These are phyloP conservation scores for Drosophila algonquin DNA, from an alignment of 2,888 invertebrate genomes.

Conservation along the genomic window DNA sequence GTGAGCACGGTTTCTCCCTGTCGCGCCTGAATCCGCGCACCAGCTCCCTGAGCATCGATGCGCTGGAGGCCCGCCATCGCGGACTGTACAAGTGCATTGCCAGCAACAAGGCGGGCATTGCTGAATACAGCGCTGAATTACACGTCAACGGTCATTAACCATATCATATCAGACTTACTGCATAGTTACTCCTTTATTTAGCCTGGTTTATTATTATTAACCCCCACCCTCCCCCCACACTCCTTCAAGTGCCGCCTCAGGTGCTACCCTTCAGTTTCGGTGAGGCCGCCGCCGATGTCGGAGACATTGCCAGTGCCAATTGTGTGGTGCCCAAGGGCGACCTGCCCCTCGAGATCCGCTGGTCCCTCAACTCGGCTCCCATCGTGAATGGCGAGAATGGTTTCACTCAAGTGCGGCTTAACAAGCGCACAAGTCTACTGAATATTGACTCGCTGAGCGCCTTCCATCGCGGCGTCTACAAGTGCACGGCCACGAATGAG, in stretches of 20 bases:
- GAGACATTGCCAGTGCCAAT: constrained; percentile 89
- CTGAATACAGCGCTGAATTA: constrained; percentile 87
- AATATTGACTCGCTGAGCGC: constrained; percentile 87
- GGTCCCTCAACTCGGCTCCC: constrained; percentile 86
- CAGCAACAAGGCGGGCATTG: constrained; percentile 88
- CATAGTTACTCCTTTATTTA: constrained; percentile 33
- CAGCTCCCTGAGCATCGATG: constrained; percentile 85
- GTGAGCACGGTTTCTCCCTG: constrained; percentile 84
- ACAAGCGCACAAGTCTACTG: constrained; percentile 83
- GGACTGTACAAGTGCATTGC: constrained; percentile 91
- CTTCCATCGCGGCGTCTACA: constrained; percentile 90
- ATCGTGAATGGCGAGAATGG: constrained; percentile 84
- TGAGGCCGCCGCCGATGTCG: constrained; percentile 86
- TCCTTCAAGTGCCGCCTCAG: constrained; percentile 82
- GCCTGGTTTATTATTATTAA: constrained; percentile 42
- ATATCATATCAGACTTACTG: constrained; percentile 12
- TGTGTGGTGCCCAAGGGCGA: constrained; percentile 91
- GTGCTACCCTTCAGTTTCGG: constrained; percentile 84
- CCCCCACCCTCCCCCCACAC: constrained; percentile 18
- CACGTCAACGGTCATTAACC: constrained; percentile 85
- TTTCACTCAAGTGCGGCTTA: constrained; percentile 82
- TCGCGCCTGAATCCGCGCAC: constrained; percentile 82
- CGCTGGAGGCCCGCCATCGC: constrained; percentile 88
- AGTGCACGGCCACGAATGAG: constrained; percentile 89
- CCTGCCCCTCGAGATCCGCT: constrained; percentile 89